Evolutionary conservation across 2,113 vertebrate genomes (phyloP).

Genomic region (Mastomys coucha): DNA sequence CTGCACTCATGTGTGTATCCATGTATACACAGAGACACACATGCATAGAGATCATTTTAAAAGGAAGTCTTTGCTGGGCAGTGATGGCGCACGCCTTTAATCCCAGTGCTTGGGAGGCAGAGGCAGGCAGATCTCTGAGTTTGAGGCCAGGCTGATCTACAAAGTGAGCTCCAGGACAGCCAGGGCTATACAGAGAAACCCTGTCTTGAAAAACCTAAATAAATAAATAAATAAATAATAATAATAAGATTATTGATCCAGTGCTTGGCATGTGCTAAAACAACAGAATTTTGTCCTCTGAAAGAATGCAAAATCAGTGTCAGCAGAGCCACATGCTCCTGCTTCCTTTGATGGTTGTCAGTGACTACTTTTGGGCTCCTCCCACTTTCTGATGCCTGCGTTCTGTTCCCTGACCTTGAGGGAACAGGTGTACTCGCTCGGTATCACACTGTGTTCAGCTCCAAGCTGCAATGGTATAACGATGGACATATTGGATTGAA

Average conservation of each 20-base stretch:
- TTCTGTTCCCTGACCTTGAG: neutral
- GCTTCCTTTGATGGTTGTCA: neutral
- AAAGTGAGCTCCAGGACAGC: no score
- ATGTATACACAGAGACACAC: no score
- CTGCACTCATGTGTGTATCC: neutral
- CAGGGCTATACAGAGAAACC: no score
- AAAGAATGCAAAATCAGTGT: neutral
- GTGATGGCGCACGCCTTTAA: no score
- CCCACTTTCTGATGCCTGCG: neutral
- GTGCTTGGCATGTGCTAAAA: neutral
- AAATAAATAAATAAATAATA: no score
- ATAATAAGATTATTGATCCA: no score
- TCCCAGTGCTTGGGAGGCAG: no score
- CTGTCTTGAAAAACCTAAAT: no score
- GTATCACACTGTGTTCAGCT: neutral
- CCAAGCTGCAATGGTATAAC: fast-evolving
- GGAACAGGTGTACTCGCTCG: neutral
- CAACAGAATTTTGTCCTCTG: neutral
- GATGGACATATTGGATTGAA: neutral
- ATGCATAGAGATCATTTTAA: neutral
- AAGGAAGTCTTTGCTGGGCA: neutral
- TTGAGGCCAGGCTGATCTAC: no score
- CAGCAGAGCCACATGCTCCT: neutral
- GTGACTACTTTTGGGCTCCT: neutral
- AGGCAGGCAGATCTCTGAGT: no score